These are phyloP conservation scores for Antheraea mylitta DNA, from an alignment of 1,140 invertebrate species.

Conservation along the genomic window DNA sequence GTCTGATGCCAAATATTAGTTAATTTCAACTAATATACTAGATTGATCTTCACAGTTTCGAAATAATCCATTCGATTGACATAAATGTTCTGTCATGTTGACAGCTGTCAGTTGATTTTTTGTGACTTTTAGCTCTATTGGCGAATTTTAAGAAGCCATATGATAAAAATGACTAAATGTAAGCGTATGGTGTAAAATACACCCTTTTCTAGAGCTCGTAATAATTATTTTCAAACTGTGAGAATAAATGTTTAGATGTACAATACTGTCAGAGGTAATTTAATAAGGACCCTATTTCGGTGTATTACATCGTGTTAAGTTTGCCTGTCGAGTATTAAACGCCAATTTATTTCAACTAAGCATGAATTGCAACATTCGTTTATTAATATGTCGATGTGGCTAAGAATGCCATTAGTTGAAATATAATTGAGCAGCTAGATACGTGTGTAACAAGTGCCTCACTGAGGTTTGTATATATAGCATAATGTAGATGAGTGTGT, in stretches of 20 bases:
- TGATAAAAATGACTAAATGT: too few relatives aligned
- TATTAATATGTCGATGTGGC: not conserved
- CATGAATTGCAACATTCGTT: not conserved
- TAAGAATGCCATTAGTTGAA: not conserved
- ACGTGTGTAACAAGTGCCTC: constrained; percentile 54
- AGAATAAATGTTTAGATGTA: constrained; percentile 15
- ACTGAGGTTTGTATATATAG: constrained; percentile 60
- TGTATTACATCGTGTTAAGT: constrained; percentile 8
- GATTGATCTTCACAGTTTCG: not conserved
- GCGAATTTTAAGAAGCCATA: too few relatives aligned
- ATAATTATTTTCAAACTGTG: constrained; percentile 14
- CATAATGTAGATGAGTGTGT: constrained; percentile 62
- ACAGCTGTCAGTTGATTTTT: not conserved
- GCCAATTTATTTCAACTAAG: constrained; percentile 2
- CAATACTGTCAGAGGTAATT: constrained; percentile 7
- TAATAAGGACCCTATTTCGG: constrained; percentile 5
- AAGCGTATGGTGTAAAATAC: too few relatives aligned
- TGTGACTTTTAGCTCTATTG: too few relatives aligned
- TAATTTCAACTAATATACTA: constrained; percentile 17
- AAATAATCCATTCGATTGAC: not conserved
- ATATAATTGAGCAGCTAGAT: constrained; percentile 4
- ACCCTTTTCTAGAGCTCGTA: not conserved
- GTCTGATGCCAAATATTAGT: constrained; percentile 59
- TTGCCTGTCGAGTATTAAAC: constrained; percentile 5
- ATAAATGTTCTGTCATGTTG: not conserved